Evolutionary conservation across 2,797 vertebrate genomes (phyloP), one percentile per base, ranked within the genome.

Genomic region (Morelia viridis): DNA sequence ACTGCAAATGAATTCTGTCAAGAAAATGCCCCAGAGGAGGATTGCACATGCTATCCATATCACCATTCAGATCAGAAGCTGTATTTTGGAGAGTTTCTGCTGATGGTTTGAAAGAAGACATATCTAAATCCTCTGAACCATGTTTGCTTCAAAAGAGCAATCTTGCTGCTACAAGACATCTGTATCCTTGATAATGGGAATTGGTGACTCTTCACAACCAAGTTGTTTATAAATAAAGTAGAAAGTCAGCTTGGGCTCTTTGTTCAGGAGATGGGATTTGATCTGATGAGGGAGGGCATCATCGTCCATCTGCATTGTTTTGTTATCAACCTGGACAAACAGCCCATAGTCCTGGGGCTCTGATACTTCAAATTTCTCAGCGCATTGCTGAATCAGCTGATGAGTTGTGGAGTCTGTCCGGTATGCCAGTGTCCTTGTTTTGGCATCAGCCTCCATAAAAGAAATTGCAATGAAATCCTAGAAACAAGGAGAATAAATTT

Each of bases 381-480:
- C 98, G 76, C 99, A 99, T 94, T 99, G 98, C 10, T 97, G 97
- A 7, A 97, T 95, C 84, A 99, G 97, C 93, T 98, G 97, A 85
- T 98, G 96, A 58, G 98, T 96, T 0, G 96, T 98, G 7, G 98
- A 99, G 60, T 97, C 97, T 0, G 97, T 97, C 85, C 97, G 97
- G 8, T 98, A 97, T 0, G 98, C 98, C 93, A 99, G 97, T 0
- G 99, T 99, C 97, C 98, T 98, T 22, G 98, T 97, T 83, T 98
- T 98, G 56, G 93, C 96, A 58, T 98, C 98, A 0, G 97, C 96
- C 92, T 98, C 98, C 94, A 98, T 97, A 96, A 98, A 99, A 3
- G 97, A 99, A 85, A 99, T 97, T 1, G 97, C 99, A 96, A 99
- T 98, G 95, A 99, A 99, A 96, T 99, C 99, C 99, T 99, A 94